These are phyloP conservation scores for Anhinga rufa DNA, from an alignment of 2,113 vertebrate species.

Conservation along the genomic window DNA sequence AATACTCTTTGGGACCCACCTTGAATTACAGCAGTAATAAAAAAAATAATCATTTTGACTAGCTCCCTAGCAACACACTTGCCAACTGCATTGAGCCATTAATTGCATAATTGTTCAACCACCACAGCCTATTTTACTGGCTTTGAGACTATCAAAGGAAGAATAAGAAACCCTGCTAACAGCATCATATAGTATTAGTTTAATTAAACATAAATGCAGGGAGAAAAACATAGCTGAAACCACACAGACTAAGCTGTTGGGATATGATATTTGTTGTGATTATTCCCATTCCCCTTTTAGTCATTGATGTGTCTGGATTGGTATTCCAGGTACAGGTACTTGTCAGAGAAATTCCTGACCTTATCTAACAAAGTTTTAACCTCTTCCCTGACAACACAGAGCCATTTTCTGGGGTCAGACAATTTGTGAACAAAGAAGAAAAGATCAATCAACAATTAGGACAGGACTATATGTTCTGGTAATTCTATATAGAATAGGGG, in stretches of 20 bases:
- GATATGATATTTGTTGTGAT: background rate
- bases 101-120: conserved; percentile 32
- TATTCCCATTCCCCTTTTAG: background rate
- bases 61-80: conserved; percentile 22
- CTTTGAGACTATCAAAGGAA: conserved; percentile 24
- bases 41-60: background rate
- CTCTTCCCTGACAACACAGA: background rate
- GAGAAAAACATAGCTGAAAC: background rate
- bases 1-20: background rate
- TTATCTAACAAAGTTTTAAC: background rate
- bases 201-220: conserved; percentile 20
- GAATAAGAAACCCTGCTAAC: conserved; percentile 15
- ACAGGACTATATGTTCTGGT: background rate
- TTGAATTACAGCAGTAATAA: background rate
- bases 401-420: background rate
- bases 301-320: background rate
- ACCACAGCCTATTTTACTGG: background rate
- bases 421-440: background rate
- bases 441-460: background rate
- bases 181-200: background rate
- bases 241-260: background rate
- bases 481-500: background rate
- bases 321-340: background rate
- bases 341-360: conserved; percentile 14
- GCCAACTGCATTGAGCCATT: background rate